These are phyloP conservation scores for Physeter macrocephalus DNA, from an alignment of 2,113 vertebrate species.

Conservation along the genomic window DNA sequence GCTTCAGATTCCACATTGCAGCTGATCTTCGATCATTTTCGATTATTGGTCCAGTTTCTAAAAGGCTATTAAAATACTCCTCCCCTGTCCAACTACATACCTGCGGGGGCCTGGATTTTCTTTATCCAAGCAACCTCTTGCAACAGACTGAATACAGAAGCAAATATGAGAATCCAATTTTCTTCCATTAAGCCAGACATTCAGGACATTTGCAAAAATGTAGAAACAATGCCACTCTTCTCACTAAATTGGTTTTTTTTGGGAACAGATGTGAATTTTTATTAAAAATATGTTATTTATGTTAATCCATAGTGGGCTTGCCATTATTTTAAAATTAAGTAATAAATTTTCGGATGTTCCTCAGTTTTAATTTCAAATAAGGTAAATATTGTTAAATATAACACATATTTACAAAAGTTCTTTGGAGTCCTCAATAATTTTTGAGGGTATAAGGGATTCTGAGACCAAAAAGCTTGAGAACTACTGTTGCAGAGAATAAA, in stretches of 20 bases:
- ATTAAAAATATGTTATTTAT: background rate
- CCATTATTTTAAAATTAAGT: background rate
- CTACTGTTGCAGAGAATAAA: fast-evolving
- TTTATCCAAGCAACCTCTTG: background rate
- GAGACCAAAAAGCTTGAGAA: background rate
- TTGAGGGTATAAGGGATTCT: background rate
- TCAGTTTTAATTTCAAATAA: background rate
- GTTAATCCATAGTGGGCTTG: background rate
- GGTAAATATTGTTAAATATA: background rate
- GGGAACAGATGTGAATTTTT: background rate
- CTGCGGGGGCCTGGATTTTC: background rate
- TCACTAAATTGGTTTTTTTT: background rate
- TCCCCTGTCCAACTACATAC: background rate
- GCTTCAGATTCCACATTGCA: background rate
- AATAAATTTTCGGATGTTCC: background rate
- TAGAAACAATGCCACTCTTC: background rate
- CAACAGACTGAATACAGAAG: background rate
- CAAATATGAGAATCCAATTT: background rate
- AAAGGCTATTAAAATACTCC: background rate
- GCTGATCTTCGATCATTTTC: background rate
- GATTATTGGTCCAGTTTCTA: background rate
- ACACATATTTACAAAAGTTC: background rate
- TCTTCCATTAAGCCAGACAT: background rate
- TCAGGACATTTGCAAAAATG: background rate
- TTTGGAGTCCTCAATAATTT: background rate